Conservation (phyloP, 2,888 invertebrate species). For the Lucinisca nassula region DNA sequence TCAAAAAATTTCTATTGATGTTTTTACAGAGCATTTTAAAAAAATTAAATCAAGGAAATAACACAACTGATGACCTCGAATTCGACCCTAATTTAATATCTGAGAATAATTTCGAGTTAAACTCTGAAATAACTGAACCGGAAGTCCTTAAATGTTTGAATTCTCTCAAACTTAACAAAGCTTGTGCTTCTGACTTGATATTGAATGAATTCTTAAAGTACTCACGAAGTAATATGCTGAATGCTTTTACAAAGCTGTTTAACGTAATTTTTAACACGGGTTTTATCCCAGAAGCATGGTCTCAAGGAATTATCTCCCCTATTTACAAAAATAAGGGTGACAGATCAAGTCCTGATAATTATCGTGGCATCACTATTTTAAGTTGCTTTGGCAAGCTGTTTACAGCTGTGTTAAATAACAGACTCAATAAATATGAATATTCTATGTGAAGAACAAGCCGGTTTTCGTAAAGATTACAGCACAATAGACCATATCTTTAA, state of each 20-base stretch:
- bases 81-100: too few species aligned
- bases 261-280: neutral
- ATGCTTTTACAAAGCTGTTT: neutral
- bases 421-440: neutral
- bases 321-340: neutral
- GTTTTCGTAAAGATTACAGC: neutral
- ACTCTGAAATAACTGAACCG: neutral
- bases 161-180: neutral
- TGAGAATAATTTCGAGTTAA: neutral
- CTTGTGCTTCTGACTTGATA: too few species aligned
- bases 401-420: neutral
- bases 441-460: neutral
- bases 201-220: neutral
- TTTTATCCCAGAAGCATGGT: neutral
- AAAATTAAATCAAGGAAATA: too few species aligned
- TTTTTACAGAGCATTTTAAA: neutral
- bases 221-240: neutral
- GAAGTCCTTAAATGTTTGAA: neutral
- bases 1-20: neutral
- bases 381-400: neutral
- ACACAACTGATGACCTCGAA: too few species aligned
- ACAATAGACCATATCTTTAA: neutral
- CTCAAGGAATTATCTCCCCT: neutral
- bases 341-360: neutral
- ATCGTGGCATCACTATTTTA: neutral